phyloP scores from a whole-genome alignment of 2,113 vertebrate genomes.

The Bufo bufo region DNA sequence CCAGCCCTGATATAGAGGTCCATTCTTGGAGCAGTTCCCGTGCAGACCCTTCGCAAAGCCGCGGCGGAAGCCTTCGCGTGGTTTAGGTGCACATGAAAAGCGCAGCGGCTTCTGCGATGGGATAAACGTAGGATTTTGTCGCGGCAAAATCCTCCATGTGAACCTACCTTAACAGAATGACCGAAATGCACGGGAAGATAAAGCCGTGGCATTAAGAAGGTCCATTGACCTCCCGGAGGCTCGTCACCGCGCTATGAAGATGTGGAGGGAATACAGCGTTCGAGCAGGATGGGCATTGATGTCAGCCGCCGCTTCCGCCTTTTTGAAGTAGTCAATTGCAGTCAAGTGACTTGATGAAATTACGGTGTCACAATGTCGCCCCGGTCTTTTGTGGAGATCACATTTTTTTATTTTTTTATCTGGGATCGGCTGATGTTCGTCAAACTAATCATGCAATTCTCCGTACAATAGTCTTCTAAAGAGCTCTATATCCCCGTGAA shows the following conservation, averaged over 20 bases:
- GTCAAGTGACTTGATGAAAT: conserved; percentile 44
- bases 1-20: too few relatives aligned
- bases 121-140: too few relatives aligned
- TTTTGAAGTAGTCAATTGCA: conserved; percentile 32
- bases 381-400: conserved; percentile 37
- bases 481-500: conserved; percentile 40
- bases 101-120: too few relatives aligned
- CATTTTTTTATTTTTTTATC: conserved; percentile 46
- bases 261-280: background rate
- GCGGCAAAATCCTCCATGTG: background rate
- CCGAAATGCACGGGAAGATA: background rate
- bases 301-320: conserved; percentile 16
- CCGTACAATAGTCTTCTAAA: conserved; percentile 41
- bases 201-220: background rate
- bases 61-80: too few relatives aligned
- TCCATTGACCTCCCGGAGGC: background rate
- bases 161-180: background rate
- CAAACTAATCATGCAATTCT: conserved; percentile 43
- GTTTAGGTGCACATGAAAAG: too few relatives aligned
- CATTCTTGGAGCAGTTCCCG: too few relatives aligned
- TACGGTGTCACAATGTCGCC: conserved; percentile 26
- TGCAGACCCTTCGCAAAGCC: too few relatives aligned
- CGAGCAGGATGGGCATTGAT: background rate
- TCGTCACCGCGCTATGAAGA: background rate
- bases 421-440: conserved; percentile 23